Evolutionary conservation across 1,140 invertebrate species (phyloP), one percentile per base, ranked within the genome.

Genomic region (Neodiprion virginianus): DNA sequence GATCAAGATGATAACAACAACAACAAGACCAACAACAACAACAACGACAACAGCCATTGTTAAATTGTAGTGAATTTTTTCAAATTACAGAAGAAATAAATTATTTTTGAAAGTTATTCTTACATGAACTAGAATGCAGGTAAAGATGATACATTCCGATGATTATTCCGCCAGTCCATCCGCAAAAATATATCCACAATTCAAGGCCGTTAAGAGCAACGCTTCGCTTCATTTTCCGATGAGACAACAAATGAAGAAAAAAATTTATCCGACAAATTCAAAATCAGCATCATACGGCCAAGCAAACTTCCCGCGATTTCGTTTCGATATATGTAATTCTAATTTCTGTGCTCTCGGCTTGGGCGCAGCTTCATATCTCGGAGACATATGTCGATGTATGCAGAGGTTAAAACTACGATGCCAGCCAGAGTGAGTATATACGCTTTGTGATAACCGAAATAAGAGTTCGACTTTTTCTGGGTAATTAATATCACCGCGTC

Each of bases 61-160:
- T 40, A 5, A 40, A 40, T 40, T 40, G 28, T 40, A 40, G 28
- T 3, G 28, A 40, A 40, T 40, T 40, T 40, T 40, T 40, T 40
- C 28, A 40, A 40, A 40, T 40, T 61, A 21, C n/a, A 14, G n/a
- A 61, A 61, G 0, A 61, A 61, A 5, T 7, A 40, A 5, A 7
- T 61, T 61, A 61, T 8, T 61, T 61, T 61, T 17, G 4, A 17
- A 14, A 14, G 3, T 61, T 23, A 72, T 48, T 71, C 7, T 87
- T 81, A 88, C 87, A 82, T 17, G 72, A 70, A 67, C 79, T 77
- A 23, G 75, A 69, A 17, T 17, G 53, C 11, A 85, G 73, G 74
- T 77, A 83, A 69, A 88, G 80, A 67, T 83, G 72, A 76, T 87
- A 87, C 69, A 84, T 79, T 0, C 84, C 86, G 74, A 86, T 87